phyloP scores from a whole-genome alignment of 2,113 vertebrate genomes.

The Podocnemis expansa region DNA sequence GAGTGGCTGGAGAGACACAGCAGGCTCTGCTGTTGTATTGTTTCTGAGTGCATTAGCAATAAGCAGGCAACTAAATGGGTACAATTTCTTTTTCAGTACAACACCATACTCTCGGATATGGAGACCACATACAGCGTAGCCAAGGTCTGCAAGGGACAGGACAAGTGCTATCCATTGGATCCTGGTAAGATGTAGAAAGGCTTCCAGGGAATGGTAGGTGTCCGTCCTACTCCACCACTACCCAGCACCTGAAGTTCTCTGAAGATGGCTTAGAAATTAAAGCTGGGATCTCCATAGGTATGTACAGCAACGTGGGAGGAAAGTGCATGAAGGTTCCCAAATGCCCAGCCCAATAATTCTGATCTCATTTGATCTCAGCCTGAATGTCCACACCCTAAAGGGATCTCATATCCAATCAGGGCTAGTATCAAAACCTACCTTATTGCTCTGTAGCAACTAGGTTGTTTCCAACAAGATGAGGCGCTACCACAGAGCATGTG shows the following conservation, averaged over 20 bases:
- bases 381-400: neutral
- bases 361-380: neutral
- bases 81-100: slow-evolving; percentile 82
- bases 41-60: neutral
- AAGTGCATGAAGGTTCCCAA: neutral
- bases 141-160: slow-evolving; percentile 81
- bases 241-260: neutral
- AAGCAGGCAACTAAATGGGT: rapidly evolving
- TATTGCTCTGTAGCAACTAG: neutral
- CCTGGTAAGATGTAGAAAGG: slow-evolving; percentile 81
- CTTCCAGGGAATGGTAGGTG: neutral
- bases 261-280: neutral
- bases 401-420: neutral
- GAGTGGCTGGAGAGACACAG: neutral
- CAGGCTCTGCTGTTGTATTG: neutral
- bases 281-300: neutral
- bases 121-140: slow-evolving; percentile 93
- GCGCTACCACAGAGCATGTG: neutral
- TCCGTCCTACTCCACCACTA: neutral
- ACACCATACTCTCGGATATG: slow-evolving; percentile 90
- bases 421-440: neutral
- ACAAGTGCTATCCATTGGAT: slow-evolving; percentile 85
- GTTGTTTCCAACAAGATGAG: neutral
- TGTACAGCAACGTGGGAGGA: neutral
- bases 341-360: neutral